These are phyloP conservation scores for Blomia tropicalis DNA, from an alignment of 2,888 invertebrate species.

Conservation along the genomic window DNA sequence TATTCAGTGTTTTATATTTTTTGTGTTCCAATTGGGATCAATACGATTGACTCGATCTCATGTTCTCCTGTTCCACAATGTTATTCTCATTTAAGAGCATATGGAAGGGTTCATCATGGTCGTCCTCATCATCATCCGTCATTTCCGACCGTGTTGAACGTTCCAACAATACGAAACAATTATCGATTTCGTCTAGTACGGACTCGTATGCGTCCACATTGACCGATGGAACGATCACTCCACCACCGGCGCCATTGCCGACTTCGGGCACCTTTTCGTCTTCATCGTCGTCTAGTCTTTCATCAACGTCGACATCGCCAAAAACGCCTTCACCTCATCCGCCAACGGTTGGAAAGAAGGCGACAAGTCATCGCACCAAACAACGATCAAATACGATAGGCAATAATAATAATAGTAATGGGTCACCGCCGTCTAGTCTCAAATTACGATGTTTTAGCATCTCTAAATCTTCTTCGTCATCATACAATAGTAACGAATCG, in stretches of 20 bases:
- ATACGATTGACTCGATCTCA: no score
- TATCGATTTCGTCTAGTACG: background rate
- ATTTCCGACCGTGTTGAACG: no score
- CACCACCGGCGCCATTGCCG: background rate
- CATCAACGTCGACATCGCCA: background rate
- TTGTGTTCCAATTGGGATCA: no score
- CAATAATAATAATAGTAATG: background rate
- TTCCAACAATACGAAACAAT: no score
- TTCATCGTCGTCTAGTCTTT: background rate
- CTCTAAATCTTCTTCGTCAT: background rate
- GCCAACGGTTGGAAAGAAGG: background rate
- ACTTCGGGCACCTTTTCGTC: background rate
- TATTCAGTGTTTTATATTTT: no score
- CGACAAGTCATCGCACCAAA: background rate
- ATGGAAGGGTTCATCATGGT: background rate
- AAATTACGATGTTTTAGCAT: background rate
- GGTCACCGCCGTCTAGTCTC: background rate
- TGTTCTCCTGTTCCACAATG: no score
- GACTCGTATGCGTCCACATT: background rate
- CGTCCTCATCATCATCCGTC: background rate
- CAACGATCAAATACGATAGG: background rate
- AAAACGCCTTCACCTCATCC: constrained; percentile 11
- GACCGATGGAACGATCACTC: background rate
- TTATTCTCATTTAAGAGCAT: background rate
- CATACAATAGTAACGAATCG: background rate